Conservation (phyloP, 2,888 invertebrate genomes). For the Oegoconia quadripuncta region DNA sequence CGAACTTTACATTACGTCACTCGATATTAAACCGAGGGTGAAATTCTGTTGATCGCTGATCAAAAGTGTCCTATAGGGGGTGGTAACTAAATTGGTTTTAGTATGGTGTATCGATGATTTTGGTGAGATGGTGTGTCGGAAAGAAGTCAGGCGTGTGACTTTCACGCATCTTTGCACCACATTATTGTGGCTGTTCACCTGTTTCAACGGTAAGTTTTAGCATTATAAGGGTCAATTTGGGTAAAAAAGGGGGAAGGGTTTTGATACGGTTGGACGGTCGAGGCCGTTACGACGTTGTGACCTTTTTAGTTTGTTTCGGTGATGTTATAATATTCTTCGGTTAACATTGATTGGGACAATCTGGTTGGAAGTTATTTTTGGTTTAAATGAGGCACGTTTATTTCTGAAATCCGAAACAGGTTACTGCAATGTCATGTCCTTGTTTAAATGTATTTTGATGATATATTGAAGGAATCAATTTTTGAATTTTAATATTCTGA, state of each 20-base stretch:
- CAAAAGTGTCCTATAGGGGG: slow-evolving; percentile 34
- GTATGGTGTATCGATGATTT: slow-evolving; percentile 61
- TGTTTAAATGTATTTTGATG: no score
- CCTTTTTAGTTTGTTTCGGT: slow-evolving; percentile 19
- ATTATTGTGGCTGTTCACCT: slow-evolving; percentile 62
- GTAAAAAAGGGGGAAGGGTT: slow-evolving; percentile 34
- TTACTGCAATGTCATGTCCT: no score
- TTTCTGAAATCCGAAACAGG: no score
- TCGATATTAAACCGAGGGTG: slow-evolving; percentile 42
- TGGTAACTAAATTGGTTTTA: slow-evolving; percentile 47
- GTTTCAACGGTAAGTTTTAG: slow-evolving; percentile 66
- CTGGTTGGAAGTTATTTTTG: background rate
- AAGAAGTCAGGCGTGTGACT: slow-evolving; percentile 51
- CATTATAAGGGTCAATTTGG: slow-evolving; percentile 41
- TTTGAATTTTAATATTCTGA: no score
- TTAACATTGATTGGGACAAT: background rate
- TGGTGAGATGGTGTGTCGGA: slow-evolving; percentile 65
- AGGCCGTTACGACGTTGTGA: slow-evolving; percentile 38
- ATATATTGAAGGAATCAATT: no score
- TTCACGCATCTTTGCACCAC: slow-evolving; percentile 55
- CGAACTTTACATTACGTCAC: slow-evolving; percentile 69
- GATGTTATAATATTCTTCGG: background rate
- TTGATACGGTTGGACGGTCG: slow-evolving; percentile 46
- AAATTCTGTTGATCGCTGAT: slow-evolving; percentile 43
- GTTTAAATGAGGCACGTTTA: background rate